Evolutionary conservation across 2,888 invertebrate species (phyloP).

Genomic region (Drosophila phalerata): DNA sequence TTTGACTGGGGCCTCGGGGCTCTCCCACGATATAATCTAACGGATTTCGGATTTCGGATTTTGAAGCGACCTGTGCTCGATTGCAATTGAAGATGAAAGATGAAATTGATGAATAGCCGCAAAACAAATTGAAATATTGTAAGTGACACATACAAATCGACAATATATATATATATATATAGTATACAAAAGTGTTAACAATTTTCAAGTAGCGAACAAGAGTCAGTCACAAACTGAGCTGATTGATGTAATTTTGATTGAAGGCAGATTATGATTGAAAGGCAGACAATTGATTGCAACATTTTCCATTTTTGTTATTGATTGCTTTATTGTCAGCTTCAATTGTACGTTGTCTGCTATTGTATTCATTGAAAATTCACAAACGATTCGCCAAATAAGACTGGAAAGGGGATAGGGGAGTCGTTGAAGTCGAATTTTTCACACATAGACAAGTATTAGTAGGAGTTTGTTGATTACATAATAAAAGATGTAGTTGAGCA

Average conservation of each 20-base stretch:
- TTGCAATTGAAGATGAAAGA: conserved; percentile 58
- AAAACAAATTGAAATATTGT: conserved; percentile 44
- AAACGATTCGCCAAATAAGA: neutral
- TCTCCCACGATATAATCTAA: conserved; percentile 65
- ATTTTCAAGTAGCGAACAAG: conserved; percentile 40
- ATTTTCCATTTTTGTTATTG: conserved; percentile 50
- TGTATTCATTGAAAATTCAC: neutral
- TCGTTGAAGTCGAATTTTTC: neutral
- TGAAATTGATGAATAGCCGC: conserved; percentile 35
- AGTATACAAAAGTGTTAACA: conserved; percentile 20
- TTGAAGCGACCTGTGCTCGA: conserved; percentile 39
- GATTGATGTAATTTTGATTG: conserved; percentile 67
- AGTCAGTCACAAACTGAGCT: conserved; percentile 28
- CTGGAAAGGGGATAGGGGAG: neutral
- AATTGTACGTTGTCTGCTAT: conserved; percentile 13
- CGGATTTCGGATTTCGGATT: conserved; percentile 21
- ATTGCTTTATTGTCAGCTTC: conserved; percentile 45
- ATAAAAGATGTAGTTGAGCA: too few relatives aligned
- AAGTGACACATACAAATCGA: conserved; percentile 19
- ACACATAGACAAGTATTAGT: neutral
- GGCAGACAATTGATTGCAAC: conserved; percentile 44
- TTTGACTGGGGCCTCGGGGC: conserved; percentile 55
- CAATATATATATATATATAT: conserved; percentile 3
- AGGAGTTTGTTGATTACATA: neutral
- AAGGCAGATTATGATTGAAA: conserved; percentile 52